phyloP scores from a whole-genome alignment of 2,113 vertebrate species.

The Bucco capensis region DNA sequence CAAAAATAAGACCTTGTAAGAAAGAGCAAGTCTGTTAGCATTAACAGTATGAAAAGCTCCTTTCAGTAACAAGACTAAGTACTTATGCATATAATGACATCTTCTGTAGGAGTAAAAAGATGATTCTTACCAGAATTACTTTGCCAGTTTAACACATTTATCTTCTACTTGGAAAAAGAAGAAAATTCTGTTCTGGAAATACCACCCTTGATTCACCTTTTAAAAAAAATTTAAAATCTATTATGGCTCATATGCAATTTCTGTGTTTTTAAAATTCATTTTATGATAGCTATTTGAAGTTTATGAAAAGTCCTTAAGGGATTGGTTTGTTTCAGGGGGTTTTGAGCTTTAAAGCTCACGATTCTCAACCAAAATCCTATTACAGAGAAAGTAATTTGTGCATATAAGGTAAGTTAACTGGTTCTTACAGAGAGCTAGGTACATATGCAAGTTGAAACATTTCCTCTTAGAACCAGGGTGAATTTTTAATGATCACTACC shows the following conservation, averaged over 20 bases:
- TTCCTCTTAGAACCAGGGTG: not conserved
- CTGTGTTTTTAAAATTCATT: not conserved
- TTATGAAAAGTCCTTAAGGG: not conserved
- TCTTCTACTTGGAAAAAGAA: not conserved
- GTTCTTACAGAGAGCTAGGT: not conserved
- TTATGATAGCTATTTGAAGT: not conserved
- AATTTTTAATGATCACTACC: not conserved
- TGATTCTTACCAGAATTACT: conserved; percentile 51
- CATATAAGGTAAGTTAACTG: not conserved
- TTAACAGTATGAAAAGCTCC: not conserved
- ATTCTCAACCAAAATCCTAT: not conserved
- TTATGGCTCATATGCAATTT: not conserved
- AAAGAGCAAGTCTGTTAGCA: not conserved
- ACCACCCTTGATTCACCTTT: not conserved
- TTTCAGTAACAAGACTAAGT: not conserved
- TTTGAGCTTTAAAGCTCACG: not conserved
- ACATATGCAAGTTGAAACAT: not conserved
- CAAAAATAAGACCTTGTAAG: not conserved
- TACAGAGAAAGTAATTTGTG: not conserved
- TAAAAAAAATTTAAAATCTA: not conserved
- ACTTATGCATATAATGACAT: not conserved
- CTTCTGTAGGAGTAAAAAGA: not conserved
- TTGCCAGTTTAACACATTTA: conserved; percentile 45
- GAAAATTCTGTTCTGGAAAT: not conserved
- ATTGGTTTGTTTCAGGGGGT: not conserved